Evolutionary conservation across 2,797 vertebrate genomes (phyloP).

Genomic region (Psittacula echo): DNA sequence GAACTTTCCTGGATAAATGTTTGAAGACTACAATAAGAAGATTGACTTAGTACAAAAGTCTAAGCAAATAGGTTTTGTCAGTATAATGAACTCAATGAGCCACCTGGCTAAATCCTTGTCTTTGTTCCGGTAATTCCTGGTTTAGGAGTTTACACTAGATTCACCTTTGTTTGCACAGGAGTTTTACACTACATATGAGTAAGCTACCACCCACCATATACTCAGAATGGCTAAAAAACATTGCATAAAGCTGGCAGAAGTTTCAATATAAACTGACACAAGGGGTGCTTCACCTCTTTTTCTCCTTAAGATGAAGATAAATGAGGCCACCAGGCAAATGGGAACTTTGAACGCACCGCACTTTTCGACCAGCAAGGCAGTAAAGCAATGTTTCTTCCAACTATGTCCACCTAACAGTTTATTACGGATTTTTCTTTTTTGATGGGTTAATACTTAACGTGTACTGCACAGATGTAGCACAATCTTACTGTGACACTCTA

Average conservation of each 20-base stretch:
- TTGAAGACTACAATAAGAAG: neutral
- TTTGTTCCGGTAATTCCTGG: constrained; percentile 24
- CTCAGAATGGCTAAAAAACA: neutral
- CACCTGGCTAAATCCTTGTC: constrained; percentile 37
- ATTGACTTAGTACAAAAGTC: neutral
- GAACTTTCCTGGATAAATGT: neutral
- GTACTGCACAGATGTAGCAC: neutral
- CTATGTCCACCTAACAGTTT: neutral
- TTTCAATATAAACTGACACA: neutral
- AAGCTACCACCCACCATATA: neutral
- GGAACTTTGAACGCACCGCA: neutral
- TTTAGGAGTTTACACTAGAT: constrained; percentile 20
- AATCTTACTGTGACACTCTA: neutral
- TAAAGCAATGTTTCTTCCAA: neutral
- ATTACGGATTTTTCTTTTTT: neutral
- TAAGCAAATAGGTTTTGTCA: constrained; percentile 15
- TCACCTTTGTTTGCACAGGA: neutral
- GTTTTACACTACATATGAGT: neutral
- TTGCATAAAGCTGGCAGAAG: neutral
- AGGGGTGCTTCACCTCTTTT: neutral
- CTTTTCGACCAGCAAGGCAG: neutral
- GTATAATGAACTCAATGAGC: neutral
- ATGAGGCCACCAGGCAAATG: neutral
- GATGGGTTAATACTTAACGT: neutral
- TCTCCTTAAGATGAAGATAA: neutral